A percentile compares a stretch with the other conserved stretches of the same genome.
phyloP scores from a whole-genome alignment of 1,140 invertebrate genomes.

The Arctopsyche grandis region DNA sequence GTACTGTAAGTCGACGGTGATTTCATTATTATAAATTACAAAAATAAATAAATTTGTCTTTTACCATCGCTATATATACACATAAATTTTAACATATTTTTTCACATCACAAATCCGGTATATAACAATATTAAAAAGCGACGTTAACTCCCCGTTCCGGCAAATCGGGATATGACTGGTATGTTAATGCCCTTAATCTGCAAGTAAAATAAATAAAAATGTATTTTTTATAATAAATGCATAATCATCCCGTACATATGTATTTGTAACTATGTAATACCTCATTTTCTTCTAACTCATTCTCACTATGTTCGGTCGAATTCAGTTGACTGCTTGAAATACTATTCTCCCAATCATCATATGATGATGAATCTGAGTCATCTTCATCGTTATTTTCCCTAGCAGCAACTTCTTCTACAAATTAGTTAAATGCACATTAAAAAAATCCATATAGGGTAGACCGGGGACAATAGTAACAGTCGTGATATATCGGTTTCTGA shows the following conservation, averaged over 20 bases:
- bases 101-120: background rate
- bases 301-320: conserved; percentile 23
- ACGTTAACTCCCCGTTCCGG: conserved; percentile 30
- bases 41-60: no score
- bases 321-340: conserved; percentile 26
- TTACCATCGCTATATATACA: no score
- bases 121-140: background rate
- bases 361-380: conserved; percentile 20
- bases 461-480: no score
- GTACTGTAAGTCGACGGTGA: no score
- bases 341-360: conserved; percentile 38
- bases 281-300: conserved; percentile 37
- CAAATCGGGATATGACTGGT: conserved; percentile 31
- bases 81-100: no score
- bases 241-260: background rate
- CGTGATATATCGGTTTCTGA: background rate
- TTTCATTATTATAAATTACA: no score
- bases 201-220: background rate
- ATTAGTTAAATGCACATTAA: background rate
- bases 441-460: no score
- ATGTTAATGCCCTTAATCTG: conserved; percentile 30
- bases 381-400: conserved; percentile 26
- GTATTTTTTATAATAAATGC: background rate
- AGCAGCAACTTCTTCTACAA: background rate
- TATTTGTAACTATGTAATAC: background rate